phyloP scores from a whole-genome alignment of 1,140 invertebrate genomes.

The Drosophila sechellia region DNA sequence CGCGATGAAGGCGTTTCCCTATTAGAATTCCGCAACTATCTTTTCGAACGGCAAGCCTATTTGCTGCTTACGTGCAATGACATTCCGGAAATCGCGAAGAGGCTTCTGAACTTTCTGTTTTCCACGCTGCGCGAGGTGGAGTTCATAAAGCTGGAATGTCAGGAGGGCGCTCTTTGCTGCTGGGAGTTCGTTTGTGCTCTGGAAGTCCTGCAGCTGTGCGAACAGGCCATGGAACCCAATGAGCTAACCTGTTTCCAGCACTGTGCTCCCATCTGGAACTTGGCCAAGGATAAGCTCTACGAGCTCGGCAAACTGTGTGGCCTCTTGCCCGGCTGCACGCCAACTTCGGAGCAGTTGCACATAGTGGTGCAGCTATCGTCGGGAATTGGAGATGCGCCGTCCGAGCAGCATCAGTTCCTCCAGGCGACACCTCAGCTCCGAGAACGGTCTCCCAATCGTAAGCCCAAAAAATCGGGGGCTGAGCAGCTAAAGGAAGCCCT shows the following conservation, averaged over 20 bases:
- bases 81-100: constrained; percentile 78
- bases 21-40: constrained; percentile 96
- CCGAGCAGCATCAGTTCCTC: constrained; percentile 65
- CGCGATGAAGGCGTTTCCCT: constrained; percentile 89
- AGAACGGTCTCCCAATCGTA: constrained; percentile 80
- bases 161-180: constrained; percentile 93
- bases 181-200: constrained; percentile 97
- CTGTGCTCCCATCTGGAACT: constrained; percentile 95
- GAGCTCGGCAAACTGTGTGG: constrained; percentile 95
- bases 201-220: constrained; percentile 93
- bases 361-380: constrained; percentile 94
- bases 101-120: constrained; percentile 76
- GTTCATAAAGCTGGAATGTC: constrained; percentile 85
- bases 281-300: constrained; percentile 96
- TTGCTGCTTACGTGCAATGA: constrained; percentile 71
- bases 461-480: constrained; percentile 87
- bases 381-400: constrained; percentile 91
- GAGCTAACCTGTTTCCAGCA: constrained; percentile 90
- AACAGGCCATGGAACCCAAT: constrained; percentile 88
- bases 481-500: constrained; percentile 95
- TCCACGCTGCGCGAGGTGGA: constrained; percentile 81
- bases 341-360: constrained; percentile 94
- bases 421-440: constrained; percentile 72
- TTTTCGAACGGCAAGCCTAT: constrained; percentile 96
- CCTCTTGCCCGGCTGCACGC: constrained; percentile 93